Evolutionary conservation across 2,888 invertebrate species (phyloP).

Genomic region (Corythucha ciliata): DNA sequence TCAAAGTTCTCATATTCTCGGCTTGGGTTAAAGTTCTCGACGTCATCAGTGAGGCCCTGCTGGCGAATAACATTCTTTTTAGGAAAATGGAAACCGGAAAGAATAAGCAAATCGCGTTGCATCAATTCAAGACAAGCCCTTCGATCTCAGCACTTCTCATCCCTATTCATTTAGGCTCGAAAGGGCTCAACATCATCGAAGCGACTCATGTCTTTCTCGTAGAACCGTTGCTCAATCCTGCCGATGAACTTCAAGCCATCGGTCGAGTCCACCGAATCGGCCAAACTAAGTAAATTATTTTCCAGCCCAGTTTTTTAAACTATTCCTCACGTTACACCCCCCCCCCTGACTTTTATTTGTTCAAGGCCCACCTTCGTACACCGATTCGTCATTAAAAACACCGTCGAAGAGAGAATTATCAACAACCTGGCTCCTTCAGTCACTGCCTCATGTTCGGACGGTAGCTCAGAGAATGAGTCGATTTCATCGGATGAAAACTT

Average conservation of each 20-base stretch:
- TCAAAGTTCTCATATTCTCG: slow-evolving; percentile 66
- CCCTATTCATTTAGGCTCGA: slow-evolving; percentile 58
- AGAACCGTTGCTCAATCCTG: slow-evolving; percentile 63
- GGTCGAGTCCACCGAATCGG: slow-evolving; percentile 71
- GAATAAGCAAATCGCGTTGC: slow-evolving; percentile 43
- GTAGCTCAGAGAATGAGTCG: too few relatives aligned
- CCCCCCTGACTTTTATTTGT: slow-evolving; percentile 10
- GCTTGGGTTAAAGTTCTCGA: slow-evolving; percentile 47
- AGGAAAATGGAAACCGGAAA: slow-evolving; percentile 39
- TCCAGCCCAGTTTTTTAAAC: neutral
- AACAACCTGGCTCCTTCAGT: too few relatives aligned
- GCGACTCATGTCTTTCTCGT: slow-evolving; percentile 67
- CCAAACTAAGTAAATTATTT: slow-evolving; percentile 51
- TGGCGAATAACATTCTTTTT: slow-evolving; percentile 43
- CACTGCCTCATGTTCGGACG: too few relatives aligned
- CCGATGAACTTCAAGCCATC: slow-evolving; percentile 65
- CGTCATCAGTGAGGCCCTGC: slow-evolving; percentile 47
- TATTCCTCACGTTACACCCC: slow-evolving; percentile 1
- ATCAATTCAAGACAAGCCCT: slow-evolving; percentile 47
- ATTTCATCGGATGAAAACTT: too few relatives aligned
- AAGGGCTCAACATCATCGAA: slow-evolving; percentile 68
- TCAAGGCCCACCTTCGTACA: slow-evolving; percentile 56
- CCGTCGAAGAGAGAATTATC: slow-evolving; percentile 67
- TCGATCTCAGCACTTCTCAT: slow-evolving; percentile 53
- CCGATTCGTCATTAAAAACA: slow-evolving; percentile 56